phyloP scores from a whole-genome alignment of 2,797 vertebrate species.

The Antennarius maculatus region DNA sequence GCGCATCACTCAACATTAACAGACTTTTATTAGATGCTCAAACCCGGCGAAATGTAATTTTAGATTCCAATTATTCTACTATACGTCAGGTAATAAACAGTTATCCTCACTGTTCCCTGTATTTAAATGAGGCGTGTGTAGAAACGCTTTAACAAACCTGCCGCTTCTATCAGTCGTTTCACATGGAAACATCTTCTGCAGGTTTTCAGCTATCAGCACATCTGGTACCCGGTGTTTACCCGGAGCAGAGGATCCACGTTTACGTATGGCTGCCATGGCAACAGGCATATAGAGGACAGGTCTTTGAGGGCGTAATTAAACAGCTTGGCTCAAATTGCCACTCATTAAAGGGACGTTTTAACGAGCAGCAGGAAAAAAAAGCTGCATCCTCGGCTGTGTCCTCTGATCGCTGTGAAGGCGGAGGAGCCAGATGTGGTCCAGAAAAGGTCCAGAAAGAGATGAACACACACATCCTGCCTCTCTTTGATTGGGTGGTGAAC shows the following conservation, averaged over 20 bases:
- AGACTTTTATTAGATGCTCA: conserved; percentile 20
- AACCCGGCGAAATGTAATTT: not conserved
- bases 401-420: not conserved
- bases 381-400: not conserved
- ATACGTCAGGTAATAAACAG: conserved; percentile 15
- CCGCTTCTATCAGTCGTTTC: not conserved
- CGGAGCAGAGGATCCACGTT: conserved; percentile 4
- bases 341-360: conserved; percentile 45
- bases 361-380: not conserved
- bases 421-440: not conserved
- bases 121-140: not conserved
- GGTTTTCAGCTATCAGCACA: not conserved
- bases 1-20: conserved; percentile 3
- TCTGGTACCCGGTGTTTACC: not conserved
- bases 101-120: not conserved
- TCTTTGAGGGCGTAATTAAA: conserved; percentile 40
- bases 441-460: not conserved
- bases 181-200: not conserved
- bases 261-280: conserved; percentile 47
- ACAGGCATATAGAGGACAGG: conserved; percentile 36
- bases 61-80: conserved; percentile 12
- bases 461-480: conserved; percentile 7
- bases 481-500: conserved; percentile 21
- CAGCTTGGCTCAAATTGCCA: conserved; percentile 24
- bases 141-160: not conserved